A percentile compares a stretch with the other conserved stretches of the same genome.
Evolutionary conservation across 2,888 invertebrate species (phyloP).

Genomic region (Calliscelio sp.): DNA sequence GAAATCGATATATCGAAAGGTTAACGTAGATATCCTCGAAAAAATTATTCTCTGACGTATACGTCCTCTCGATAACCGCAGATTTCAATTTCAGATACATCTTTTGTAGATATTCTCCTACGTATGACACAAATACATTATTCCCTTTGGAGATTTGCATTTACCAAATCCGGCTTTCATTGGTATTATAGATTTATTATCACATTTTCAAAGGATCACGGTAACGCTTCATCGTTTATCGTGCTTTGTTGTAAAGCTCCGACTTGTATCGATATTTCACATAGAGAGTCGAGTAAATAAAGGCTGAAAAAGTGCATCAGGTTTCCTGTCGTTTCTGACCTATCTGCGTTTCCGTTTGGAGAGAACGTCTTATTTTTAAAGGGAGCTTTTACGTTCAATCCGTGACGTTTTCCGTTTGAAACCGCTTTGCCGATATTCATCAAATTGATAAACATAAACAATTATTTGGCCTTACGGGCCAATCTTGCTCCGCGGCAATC

Average conservation of each 20-base stretch:
- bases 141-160: constrained; percentile 42
- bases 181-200: constrained; percentile 41
- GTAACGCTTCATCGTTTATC: neutral
- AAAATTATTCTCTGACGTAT: constrained; percentile 42
- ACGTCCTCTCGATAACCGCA: constrained; percentile 35
- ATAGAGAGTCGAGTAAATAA: neutral
- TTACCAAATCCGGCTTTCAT: constrained; percentile 22
- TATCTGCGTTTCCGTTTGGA: neutral
- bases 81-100: constrained; percentile 56
- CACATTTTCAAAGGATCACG: constrained; percentile 6
- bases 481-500: neutral
- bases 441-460: constrained; percentile 3
- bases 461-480: constrained; percentile 3
- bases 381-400: neutral
- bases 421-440: neutral
- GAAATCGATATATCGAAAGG: constrained; percentile 8
- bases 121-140: constrained; percentile 38
- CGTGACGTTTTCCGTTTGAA: neutral
- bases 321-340: constrained; percentile 14
- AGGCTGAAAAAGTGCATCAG: constrained; percentile 5
- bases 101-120: constrained; percentile 44
- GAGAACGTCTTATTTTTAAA: constrained; percentile 17
- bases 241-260: constrained; percentile 28
- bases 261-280: constrained; percentile 15
- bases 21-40: constrained; percentile 28